These are phyloP conservation scores for Eudasyphora cyanicolor DNA, from an alignment of 2,888 invertebrate genomes.

Conservation along the genomic window DNA sequence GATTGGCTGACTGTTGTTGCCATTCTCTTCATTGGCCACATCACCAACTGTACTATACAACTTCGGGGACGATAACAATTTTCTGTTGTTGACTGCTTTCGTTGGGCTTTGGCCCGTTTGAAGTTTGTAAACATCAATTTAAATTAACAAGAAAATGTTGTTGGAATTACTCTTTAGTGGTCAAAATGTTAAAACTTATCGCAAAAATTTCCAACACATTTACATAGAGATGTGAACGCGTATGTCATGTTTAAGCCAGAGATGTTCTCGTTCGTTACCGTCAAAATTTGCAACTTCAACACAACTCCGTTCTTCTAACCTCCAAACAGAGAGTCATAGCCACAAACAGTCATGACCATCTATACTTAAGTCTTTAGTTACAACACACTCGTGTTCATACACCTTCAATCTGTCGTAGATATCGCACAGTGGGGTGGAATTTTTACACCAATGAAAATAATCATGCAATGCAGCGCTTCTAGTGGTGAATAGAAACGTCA, in stretches of 20 bases:
- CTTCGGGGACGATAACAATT: constrained; percentile 15
- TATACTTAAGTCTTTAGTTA: too few species aligned
- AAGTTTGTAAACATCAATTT: constrained; percentile 65
- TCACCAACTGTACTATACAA: constrained; percentile 1
- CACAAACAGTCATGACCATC: background rate
- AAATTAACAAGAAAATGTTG: constrained; percentile 65
- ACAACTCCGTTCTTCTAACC: too few species aligned
- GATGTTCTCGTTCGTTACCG: constrained; percentile 32
- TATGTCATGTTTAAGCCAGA: constrained; percentile 62
- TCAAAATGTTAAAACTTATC: constrained; percentile 63
- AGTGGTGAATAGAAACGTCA: too few species aligned
- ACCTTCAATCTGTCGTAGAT: constrained; percentile 6
- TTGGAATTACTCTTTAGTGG: constrained; percentile 63
- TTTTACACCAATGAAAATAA: too few species aligned
- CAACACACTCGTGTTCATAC: constrained; percentile 20
- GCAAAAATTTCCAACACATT: constrained; percentile 58
- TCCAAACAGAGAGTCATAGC: background rate
- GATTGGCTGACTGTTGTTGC: constrained; percentile 42
- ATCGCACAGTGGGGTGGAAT: background rate
- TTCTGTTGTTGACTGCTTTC: constrained; percentile 5
- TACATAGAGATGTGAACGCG: constrained; percentile 65
- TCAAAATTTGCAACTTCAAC: constrained; percentile 21
- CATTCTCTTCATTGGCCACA: background rate
- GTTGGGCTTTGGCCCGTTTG: constrained; percentile 52
- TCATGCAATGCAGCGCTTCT: too few species aligned